A percentile compares a stretch with the other conserved stretches of the same genome.
Evolutionary conservation across 1,140 invertebrate species (phyloP).

Genomic region (Lineus longissimus): DNA sequence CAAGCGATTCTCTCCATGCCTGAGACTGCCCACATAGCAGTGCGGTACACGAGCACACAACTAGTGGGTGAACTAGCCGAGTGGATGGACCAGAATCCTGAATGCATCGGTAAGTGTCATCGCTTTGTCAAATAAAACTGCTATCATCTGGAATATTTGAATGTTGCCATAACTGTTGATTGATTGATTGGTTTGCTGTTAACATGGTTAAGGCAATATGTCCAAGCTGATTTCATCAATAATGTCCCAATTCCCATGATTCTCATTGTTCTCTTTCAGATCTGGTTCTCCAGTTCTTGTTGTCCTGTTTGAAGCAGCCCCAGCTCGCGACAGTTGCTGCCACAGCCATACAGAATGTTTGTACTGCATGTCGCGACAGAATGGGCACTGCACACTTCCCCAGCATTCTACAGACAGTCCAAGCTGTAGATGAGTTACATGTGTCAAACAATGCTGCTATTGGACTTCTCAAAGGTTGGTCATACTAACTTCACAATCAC

Average conservation of each 20-base stretch:
- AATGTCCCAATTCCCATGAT: no score
- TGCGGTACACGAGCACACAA: conserved; percentile 81
- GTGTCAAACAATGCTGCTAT: conserved; percentile 78
- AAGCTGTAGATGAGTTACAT: conserved; percentile 72
- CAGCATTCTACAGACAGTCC: conserved; percentile 75
- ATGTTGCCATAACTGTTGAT: no score
- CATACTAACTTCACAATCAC: not conserved
- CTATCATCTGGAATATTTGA: not conserved
- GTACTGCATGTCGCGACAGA: conserved; percentile 72
- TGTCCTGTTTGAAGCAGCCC: conserved; percentile 69
- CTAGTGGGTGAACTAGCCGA: conserved; percentile 89
- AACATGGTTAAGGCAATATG: no score
- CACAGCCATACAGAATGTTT: conserved; percentile 65
- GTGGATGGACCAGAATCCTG: conserved; percentile 88
- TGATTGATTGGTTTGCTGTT: no score
- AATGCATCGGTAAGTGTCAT: conserved; percentile 62
- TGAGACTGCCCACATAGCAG: conserved; percentile 77
- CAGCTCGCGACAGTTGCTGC: conserved; percentile 74
- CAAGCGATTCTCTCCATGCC: conserved; percentile 84
- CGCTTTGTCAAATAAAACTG: not conserved
- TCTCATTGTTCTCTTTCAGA: conserved; percentile 54
- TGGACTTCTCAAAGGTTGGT: conserved; percentile 73
- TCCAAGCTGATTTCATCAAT: no score
- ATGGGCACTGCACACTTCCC: conserved; percentile 73
- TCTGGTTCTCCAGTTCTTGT: conserved; percentile 74